A percentile compares a stretch with the other conserved stretches of the same genome.
Evolutionary conservation across 2,113 vertebrate species (phyloP).

Genomic region (Eubucco bourcierii): DNA sequence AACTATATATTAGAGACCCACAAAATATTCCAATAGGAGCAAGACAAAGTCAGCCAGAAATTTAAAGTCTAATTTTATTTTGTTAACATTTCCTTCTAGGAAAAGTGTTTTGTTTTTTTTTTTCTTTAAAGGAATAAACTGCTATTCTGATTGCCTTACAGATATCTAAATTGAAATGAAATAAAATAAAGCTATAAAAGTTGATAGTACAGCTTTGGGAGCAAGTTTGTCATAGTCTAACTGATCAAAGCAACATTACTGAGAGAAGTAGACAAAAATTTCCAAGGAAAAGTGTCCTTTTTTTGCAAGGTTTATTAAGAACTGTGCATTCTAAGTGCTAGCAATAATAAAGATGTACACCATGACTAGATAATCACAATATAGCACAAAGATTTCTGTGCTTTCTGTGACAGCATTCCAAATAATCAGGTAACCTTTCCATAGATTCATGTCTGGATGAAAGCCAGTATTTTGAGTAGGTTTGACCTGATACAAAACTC

Average conservation of each 20-base stretch:
- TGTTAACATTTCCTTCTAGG: background rate
- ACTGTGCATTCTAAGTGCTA: background rate
- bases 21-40: background rate
- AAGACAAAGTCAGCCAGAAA: background rate
- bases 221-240: background rate
- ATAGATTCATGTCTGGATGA: background rate
- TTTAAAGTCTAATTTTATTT: background rate
- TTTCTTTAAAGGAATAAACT: background rate
- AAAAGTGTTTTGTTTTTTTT: background rate
- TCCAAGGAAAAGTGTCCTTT: background rate
- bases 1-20: background rate
- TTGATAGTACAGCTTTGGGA: background rate
- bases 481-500: background rate
- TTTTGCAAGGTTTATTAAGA: background rate
- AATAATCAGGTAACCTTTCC: background rate
- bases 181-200: background rate
- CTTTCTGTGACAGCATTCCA: background rate
- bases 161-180: background rate
- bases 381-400: background rate
- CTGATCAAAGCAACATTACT: background rate
- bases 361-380: background rate
- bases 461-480: background rate
- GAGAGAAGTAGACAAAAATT: background rate
- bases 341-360: background rate
- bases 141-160: background rate